Percentiles rank a stretch among this genome's conserved stretches.
Conservation (phyloP, 2,888 invertebrate genomes). For the Anodontia alba region DNA sequence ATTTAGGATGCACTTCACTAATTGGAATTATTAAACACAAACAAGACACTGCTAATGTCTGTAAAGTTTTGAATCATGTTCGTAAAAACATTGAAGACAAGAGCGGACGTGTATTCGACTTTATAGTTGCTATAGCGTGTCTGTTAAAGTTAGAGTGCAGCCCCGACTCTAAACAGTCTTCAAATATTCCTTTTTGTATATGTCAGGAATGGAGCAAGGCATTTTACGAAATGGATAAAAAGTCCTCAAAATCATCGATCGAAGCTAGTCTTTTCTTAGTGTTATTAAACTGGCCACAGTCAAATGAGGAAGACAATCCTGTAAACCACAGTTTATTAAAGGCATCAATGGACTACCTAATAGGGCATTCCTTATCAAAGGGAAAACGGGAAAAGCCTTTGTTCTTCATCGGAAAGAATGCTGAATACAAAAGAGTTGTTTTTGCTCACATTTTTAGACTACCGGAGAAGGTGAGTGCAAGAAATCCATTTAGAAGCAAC, state of each 20-base stretch:
- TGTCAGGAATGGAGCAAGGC: not conserved
- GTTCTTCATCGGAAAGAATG: not conserved
- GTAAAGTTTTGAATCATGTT: not conserved
- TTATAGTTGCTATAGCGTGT: not conserved
- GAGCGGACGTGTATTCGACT: not conserved
- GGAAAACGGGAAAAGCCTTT: not conserved
- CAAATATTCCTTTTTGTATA: not conserved
- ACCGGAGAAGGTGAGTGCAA: not conserved
- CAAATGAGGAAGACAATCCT: not conserved
- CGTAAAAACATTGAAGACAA: not conserved
- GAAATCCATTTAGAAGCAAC: not conserved
- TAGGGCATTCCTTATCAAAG: not conserved
- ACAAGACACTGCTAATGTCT: not conserved
- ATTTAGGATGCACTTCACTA: not conserved
- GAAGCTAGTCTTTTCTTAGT: not conserved
- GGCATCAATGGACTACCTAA: not conserved
- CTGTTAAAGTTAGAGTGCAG: not conserved
- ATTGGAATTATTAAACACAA: not conserved
- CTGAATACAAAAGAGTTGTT: not conserved
- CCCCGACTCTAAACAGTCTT: not conserved
- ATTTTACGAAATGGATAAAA: not conserved
- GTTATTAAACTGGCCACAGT: not conserved
- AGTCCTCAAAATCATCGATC: not conserved
- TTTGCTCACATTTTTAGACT: not conserved
- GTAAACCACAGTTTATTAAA: not conserved